Percentiles rank a stretch among this genome's conserved stretches.
These are phyloP conservation scores for Auanema sp. DNA, from an alignment of 2,888 invertebrate species.

Conservation along the genomic window DNA sequence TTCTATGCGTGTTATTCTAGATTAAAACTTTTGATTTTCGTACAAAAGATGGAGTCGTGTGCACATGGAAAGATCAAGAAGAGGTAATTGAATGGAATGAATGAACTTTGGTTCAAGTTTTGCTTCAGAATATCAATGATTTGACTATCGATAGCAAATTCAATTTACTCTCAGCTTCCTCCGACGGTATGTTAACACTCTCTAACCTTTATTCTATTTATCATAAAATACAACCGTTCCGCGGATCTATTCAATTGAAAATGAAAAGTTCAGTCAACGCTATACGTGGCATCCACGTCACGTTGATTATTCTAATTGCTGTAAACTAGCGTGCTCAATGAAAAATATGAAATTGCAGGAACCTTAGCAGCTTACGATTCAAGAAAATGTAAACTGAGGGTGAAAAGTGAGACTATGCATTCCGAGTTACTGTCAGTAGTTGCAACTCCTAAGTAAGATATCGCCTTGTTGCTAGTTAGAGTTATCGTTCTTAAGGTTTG, in stretches of 20 bases:
- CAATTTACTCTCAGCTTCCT: slow-evolving; percentile 37
- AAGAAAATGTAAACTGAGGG: slow-evolving; percentile 34
- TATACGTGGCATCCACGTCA: too few species aligned
- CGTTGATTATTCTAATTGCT: too few species aligned
- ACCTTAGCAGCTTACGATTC: slow-evolving; percentile 38
- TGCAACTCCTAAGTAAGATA: not conserved
- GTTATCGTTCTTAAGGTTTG: slow-evolving; percentile 28
- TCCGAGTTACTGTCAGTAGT: slow-evolving; percentile 40
- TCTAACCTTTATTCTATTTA: too few species aligned
- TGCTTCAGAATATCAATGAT: slow-evolving; percentile 34
- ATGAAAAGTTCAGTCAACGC: too few species aligned
- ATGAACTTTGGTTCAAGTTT: not conserved
- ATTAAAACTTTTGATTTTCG: slow-evolving; percentile 53
- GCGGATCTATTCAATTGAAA: too few species aligned
- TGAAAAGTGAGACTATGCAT: slow-evolving; percentile 53
- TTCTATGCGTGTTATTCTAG: slow-evolving; percentile 18
- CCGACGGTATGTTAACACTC: slow-evolving; percentile 37
- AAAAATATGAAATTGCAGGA: slow-evolving; percentile 1
- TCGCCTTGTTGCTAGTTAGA: not conserved
- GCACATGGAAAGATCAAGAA: slow-evolving; percentile 46
- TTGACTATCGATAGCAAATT: slow-evolving; percentile 30
- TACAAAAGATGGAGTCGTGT: slow-evolving; percentile 29
- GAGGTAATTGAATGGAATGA: slow-evolving; percentile 29
- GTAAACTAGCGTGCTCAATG: too few species aligned
- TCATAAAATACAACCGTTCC: too few species aligned